phyloP scores from a whole-genome alignment of 2,113 vertebrate species.

The Cercocebus atys region DNA sequence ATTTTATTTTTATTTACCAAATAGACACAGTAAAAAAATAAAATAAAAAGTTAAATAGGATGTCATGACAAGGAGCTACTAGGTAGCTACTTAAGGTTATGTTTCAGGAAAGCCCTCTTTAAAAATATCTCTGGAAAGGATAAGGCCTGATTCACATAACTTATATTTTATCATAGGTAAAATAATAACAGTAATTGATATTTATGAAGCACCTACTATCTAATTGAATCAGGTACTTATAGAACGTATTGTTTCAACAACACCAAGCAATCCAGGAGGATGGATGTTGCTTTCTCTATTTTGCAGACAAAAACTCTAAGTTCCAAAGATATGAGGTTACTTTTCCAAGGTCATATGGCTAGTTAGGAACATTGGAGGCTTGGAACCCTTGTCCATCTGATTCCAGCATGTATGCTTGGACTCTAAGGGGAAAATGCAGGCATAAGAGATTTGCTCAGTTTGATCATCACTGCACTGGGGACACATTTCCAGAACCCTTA shows the following conservation, averaged over 20 bases:
- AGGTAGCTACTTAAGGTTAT: neutral
- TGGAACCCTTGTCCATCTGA: neutral
- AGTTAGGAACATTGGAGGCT: neutral
- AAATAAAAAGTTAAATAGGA: neutral
- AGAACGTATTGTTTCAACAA: neutral
- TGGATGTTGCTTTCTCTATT: neutral
- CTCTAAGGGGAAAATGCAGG: neutral
- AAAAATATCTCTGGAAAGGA: neutral
- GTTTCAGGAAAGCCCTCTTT: neutral
- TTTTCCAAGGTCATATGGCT: neutral
- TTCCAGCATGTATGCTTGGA: neutral
- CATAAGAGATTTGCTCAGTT: neutral
- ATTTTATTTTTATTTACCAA: constrained; percentile 6
- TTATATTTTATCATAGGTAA: neutral
- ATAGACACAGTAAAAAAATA: neutral
- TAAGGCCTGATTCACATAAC: neutral
- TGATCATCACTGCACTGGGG: neutral
- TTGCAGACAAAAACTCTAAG: constrained; percentile 11
- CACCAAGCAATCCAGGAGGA: neutral
- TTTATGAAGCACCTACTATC: neutral
- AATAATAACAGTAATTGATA: neutral
- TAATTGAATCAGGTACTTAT: neutral
- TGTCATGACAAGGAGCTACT: neutral
- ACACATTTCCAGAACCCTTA: neutral
- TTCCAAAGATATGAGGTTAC: constrained; percentile 8